Conservation (phyloP, 2,797 vertebrate species). For the Catamblyrhynchus diadema region DNA sequence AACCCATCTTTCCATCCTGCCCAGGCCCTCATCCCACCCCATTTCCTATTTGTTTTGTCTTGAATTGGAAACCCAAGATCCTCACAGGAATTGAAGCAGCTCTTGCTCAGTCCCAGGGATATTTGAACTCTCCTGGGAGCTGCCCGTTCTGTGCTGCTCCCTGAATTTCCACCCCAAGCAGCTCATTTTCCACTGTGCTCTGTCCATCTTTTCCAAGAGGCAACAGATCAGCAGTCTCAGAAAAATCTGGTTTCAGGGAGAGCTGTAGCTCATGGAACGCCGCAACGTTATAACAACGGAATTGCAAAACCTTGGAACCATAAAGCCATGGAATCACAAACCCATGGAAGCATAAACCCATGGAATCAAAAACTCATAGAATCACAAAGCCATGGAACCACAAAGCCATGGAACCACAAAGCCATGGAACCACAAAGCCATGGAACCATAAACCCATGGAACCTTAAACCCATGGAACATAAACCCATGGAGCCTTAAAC, state of each 20-base stretch:
- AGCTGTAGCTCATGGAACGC: not conserved
- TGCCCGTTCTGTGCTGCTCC: not conserved
- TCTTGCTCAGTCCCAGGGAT: fast-evolving
- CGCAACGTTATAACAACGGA: fast-evolving
- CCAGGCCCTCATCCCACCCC: fast-evolving
- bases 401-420: fast-evolving
- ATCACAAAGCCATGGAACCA: fast-evolving
- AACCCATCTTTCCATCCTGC: not conserved
- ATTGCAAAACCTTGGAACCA: fast-evolving
- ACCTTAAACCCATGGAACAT: fast-evolving
- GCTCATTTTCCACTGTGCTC: not conserved
- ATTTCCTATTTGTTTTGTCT: not conserved
- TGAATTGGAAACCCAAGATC: not conserved
- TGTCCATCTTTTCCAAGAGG: not conserved
- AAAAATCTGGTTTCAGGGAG: not conserved
- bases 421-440: fast-evolving
- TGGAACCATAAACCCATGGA: fast-evolving
- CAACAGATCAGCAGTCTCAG: not conserved
- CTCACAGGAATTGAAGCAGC: fast-evolving
- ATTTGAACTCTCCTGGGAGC: not conserved
- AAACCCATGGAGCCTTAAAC: too few species aligned
- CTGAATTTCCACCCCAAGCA: not conserved
- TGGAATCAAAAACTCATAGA: not conserved
- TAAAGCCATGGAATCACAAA: fast-evolving
- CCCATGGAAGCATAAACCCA: fast-evolving